Evolutionary conservation across 1,140 invertebrate genomes (phyloP).

Genomic region (Caerostris extrusa): DNA sequence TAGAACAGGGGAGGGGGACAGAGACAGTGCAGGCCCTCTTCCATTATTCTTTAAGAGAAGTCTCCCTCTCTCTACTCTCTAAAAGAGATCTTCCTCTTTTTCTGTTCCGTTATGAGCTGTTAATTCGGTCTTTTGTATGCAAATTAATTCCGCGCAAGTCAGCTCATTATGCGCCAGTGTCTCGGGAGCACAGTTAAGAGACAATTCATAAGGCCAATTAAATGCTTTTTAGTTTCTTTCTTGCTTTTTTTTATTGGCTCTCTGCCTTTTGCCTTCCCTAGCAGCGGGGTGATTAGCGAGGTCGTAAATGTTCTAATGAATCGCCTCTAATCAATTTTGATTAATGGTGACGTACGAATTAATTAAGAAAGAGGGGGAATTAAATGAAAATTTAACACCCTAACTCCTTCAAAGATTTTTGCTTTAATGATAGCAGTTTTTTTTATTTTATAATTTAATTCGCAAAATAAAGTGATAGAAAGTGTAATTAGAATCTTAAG

Average conservation of each 20-base stretch:
- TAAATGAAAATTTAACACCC: neutral
- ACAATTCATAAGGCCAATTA: constrained; percentile 61
- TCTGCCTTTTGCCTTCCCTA: neutral
- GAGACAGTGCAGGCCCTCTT: neutral
- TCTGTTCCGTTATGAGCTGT: constrained; percentile 38
- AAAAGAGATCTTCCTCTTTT: neutral
- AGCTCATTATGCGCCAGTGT: constrained; percentile 47
- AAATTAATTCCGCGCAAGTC: constrained; percentile 55
- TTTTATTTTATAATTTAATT: neutral
- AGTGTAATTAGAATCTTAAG: constrained; percentile 18
- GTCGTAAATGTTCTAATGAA: constrained; percentile 55
- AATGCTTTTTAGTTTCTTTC: constrained; percentile 7
- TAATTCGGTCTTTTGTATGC: constrained; percentile 64
- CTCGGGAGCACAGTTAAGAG: constrained; percentile 53
- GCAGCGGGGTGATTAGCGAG: constrained; percentile 47
- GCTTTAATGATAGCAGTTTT: neutral
- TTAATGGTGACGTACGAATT: constrained; percentile 56
- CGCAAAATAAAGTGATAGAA: too few species aligned
- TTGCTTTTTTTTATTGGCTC: neutral
- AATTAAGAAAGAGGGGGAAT: constrained; percentile 19
- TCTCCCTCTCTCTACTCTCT: neutral
- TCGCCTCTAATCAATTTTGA: constrained; percentile 44
- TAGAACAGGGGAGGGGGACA: neutral
- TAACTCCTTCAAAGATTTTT: neutral
- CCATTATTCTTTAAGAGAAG: constrained; percentile 37